Conservation (phyloP, 2,797 vertebrate genomes). For the Gorsachius magnificus region DNA sequence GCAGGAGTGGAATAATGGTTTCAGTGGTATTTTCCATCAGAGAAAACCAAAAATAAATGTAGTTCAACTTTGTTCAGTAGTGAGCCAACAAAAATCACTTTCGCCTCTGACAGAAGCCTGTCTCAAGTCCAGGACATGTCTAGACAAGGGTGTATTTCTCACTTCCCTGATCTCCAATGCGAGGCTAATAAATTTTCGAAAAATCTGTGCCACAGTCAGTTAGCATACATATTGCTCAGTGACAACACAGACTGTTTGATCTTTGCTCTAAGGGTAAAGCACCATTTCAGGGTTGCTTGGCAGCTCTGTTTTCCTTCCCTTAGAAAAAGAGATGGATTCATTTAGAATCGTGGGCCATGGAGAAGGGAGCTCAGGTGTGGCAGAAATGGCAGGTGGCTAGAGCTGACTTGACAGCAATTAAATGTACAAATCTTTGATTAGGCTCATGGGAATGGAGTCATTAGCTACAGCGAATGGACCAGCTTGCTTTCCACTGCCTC, state of each 20-base stretch:
- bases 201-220: conserved; percentile 25
- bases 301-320: conserved; percentile 84
- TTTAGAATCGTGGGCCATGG: conserved; percentile 76
- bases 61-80: not conserved
- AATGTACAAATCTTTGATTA: conserved; percentile 95
- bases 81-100: conserved; percentile 12
- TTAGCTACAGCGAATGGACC: conserved; percentile 83
- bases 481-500: conserved; percentile 81
- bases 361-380: conserved; percentile 85
- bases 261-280: conserved; percentile 63
- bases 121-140: not conserved
- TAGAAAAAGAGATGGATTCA: conserved; percentile 82
- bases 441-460: conserved; percentile 88
- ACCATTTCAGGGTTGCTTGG: conserved; percentile 82
- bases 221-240: conserved; percentile 21
- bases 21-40: conserved; percentile 31
- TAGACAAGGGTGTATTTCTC: not conserved
- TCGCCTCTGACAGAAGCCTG: not conserved
- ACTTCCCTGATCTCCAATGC: not conserved
- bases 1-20: conserved; percentile 18
- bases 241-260: conserved; percentile 56
- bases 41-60: conserved; percentile 22
- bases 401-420: conserved; percentile 94
- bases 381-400: conserved; percentile 89
- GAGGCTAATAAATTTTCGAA: not conserved